Evolutionary conservation across 2,113 vertebrate species (phyloP), one percentile per base, ranked within the genome.

Genomic region (Protobothrops flavoviridis): DNA sequence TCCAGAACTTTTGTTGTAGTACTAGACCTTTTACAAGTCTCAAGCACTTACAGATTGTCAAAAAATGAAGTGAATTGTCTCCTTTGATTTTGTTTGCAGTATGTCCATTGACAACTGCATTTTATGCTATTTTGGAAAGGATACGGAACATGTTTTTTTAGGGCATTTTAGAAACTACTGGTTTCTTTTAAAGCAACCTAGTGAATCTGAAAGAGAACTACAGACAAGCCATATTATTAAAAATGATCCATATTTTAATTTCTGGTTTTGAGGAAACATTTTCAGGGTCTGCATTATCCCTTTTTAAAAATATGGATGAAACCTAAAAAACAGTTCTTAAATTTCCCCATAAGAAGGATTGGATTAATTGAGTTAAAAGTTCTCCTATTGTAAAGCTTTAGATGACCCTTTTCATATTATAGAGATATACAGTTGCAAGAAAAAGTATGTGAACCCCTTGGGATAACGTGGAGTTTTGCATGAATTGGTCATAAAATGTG

Each of bases 21-120:
- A 95, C 95, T 96, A 95, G 96, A 93, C 97, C 93, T 94, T 96
- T 97, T 93, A 95, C 94, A 57, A 88, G 74, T 96, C 94, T 97
- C 93, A 92, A 91, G 96, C 87, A 94, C 95, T 94, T 96, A 93
- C 93, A 96, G 95, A 94, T 3, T 88, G 88, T 7, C 56, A 91
- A 94, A 95, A 29, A 43, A 74, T 90, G 56, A 88, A 92, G 85
- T 61, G 86, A 94, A 90, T 69, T 69, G 61, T 95, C 95, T 96
- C 50, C 85, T 3, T 0, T 85, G 93, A 74, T 90, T 95, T 86
- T 29, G 85, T 6, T 88, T 15, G 11, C 69, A 12, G 2, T 90
- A 86, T 13, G 9, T 92, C 26, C n/a, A 1, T 0, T 45, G 91
- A 87, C 69, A 43, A 87, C 13, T 56, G 3, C 3, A 52, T 1